Evolutionary conservation across 2,888 invertebrate species (phyloP), one percentile per base, ranked within the genome.

Genomic region (Calameuta filiformis): DNA sequence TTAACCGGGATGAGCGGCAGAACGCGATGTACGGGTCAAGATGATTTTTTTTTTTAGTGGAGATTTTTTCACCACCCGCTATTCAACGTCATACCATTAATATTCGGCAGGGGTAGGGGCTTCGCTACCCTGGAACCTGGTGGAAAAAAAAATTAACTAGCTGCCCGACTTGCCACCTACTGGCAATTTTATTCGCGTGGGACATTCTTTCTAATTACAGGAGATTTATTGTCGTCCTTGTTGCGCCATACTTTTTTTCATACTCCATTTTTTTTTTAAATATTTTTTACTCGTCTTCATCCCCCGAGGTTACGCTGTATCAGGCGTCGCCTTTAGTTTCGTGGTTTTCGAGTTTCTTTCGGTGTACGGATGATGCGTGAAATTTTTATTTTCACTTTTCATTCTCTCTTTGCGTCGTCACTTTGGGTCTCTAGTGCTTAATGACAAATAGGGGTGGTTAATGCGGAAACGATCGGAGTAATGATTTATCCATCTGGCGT

Each of bases 181-280:
- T 76, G 80, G 82, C 83, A 82, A 84, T 83, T 82, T 83, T 77
- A 82, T 83, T 81, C 76, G 80, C 80, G 75, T 73, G 78, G 81
- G 82, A 84, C 83, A 85, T 86, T 85, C 85, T 85, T 86, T 83
- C 83, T 86, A 86, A 86, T 86, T 86, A 85, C 86, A 81, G 77
- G 83, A 85, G 86, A 86, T 86, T 86, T 86, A 86, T 86, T 83
- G 85, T 85, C 83, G 81, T 79, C 83, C 81, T 81, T 83, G 73
- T 78, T 76, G 69, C 75, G 76, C 76, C 11, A 15, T 35, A n/a
- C 30, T 31, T 77, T 76, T 76, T 40, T 75, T 74, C 68, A 73
- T 76, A 68, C 75, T 74, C 35, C 71, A 71, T 56, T 73, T 69
- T 73, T 76, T 69, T 73, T 76, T 77, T 79, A 15, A 69, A 77